Evolutionary conservation across 37 sponge, comb jelly and placozoan genomes (phyloP), one percentile per base, ranked within the genome.

Genomic region (Agelas oroides): DNA sequence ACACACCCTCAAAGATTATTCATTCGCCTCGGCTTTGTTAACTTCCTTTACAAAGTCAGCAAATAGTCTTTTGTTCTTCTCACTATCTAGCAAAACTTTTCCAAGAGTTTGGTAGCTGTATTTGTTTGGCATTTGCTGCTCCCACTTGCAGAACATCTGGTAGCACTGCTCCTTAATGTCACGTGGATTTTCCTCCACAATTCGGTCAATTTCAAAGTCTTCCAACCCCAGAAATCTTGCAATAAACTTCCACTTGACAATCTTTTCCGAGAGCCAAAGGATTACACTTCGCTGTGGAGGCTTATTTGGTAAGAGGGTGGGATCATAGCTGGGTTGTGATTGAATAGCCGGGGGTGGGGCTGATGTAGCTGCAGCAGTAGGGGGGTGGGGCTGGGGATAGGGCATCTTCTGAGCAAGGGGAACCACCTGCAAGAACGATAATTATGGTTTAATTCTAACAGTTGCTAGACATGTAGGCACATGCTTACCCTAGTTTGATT

Each of bases 201-300:
- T 89, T 15, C 56, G 60, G 1, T 59, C 73, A 28, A 91, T 58
- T 25, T 70, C 65, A 27, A 32, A 16, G 1, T 86, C 79, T 21
- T 60, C 56, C 53, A 91, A 18, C 0, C 54, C 73, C 0, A 91
- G 74, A 56, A 35, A 77, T 18, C 91, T 68, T 25, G 75, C 91
- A 23, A 91, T 13, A 52, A 86, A 86, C 65, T 76, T 86, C 91
- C 91, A 91, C 66, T 71, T 23, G 16, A 64, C 35, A 24, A 91
- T 34, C 11, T 63, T 28, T 17, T 65, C 58, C 23, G 64, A 58
- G 23, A 91, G 81, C 87, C 87, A 82, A 20, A 86, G 69, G 23
- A 71, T 73, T 17, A 16, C 31, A 16, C 20, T 71, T 37, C 37
- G 28, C 8, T 23, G 23, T 13, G 75, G 75, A 16, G 27, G 15